phyloP scores from a whole-genome alignment of 2,888 invertebrate genomes.

The Melolontha melolontha region DNA sequence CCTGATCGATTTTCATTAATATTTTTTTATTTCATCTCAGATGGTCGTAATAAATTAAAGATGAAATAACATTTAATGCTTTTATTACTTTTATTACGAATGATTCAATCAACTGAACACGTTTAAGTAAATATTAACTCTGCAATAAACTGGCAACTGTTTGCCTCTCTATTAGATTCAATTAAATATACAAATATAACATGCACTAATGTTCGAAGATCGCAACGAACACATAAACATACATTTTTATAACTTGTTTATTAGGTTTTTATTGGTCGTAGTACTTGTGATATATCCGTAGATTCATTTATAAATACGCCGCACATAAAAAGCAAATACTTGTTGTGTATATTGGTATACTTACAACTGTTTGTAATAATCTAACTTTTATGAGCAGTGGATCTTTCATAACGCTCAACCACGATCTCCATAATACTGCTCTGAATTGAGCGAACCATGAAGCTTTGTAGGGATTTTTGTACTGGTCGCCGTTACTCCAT shows the following conservation, averaged over 20 bases:
- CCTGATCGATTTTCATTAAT: too few species aligned
- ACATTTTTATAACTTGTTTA: constrained; percentile 19
- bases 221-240: not conserved
- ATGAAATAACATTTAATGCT: too few species aligned
- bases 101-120: too few species aligned
- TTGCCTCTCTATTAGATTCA: not conserved
- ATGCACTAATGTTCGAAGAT: not conserved
- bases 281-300: not conserved
- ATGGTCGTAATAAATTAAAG: too few species aligned
- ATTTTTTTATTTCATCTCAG: too few species aligned
- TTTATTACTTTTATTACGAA: too few species aligned
- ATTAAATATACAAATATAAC: constrained; percentile 13
- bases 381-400: constrained; percentile 91
- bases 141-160: too few species aligned
- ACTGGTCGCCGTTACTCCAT: constrained; percentile 53
- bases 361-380: constrained; percentile 88
- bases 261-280: constrained; percentile 9
- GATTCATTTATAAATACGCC: not conserved
- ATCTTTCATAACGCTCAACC: constrained; percentile 89
- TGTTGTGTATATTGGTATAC: constrained; percentile 57
- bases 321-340: not conserved
- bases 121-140: too few species aligned
- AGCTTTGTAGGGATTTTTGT: constrained; percentile 77
- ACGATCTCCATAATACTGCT: constrained; percentile 91
- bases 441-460: constrained; percentile 90